Conservation (phyloP, 2,113 vertebrate genomes). For the Oncorhynchus keta region DNA sequence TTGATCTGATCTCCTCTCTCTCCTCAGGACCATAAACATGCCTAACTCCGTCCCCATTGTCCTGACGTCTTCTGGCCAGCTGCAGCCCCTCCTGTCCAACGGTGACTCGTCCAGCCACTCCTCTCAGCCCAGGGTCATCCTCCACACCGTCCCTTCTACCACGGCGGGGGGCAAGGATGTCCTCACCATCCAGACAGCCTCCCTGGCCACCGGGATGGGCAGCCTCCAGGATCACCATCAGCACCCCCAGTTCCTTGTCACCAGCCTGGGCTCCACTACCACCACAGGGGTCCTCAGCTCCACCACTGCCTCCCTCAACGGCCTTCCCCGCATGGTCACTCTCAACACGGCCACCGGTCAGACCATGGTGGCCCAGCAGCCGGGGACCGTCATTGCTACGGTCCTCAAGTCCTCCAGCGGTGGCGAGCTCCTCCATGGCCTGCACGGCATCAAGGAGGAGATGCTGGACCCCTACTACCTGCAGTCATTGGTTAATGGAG, state of each 20-base stretch:
- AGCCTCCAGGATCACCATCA: constrained; percentile 69
- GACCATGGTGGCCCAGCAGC: constrained; percentile 75
- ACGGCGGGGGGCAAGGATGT: constrained; percentile 72
- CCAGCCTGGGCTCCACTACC: constrained; percentile 65
- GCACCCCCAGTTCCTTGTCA: constrained; percentile 73
- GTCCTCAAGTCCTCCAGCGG: constrained; percentile 74
- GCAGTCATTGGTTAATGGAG: constrained; percentile 77
- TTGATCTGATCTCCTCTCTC: constrained; percentile 16
- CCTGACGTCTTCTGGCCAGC: constrained; percentile 70
- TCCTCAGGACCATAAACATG: constrained; percentile 63
- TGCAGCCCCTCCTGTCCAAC: constrained; percentile 80
- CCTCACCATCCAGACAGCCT: constrained; percentile 79
- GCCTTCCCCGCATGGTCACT: constrained; percentile 70
- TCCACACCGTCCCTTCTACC: constrained; percentile 75
- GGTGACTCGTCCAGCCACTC: constrained; percentile 71
- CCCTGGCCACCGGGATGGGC: constrained; percentile 64
- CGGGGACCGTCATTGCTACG: constrained; percentile 83
- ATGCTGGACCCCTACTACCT: constrained; percentile 78
- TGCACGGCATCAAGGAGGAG: constrained; percentile 78
- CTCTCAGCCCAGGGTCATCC: constrained; percentile 74
- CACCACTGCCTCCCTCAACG: constrained; percentile 58
- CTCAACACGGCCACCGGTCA: constrained; percentile 72
- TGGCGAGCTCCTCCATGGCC: constrained; percentile 61
- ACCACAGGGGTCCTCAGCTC: constrained; percentile 62
- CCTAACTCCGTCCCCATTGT: constrained; percentile 72